Evolutionary conservation across 2,888 invertebrate species (phyloP).

Genomic region (Rhimphoctona megacephalus): DNA sequence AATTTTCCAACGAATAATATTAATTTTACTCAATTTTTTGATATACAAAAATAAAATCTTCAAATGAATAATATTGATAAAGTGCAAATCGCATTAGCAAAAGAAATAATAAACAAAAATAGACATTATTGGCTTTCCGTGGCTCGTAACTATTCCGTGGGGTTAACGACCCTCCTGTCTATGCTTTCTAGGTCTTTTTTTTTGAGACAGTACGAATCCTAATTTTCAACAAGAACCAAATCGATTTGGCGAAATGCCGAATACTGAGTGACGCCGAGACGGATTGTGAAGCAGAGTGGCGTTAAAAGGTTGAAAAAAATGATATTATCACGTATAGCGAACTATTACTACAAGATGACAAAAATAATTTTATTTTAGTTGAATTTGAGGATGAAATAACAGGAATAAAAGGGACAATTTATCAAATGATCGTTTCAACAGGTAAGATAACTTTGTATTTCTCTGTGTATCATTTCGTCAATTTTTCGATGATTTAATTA

Average conservation of each 20-base stretch:
- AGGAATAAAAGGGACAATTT: neutral
- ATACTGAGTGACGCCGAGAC: constrained; percentile 1
- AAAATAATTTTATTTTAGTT: neutral
- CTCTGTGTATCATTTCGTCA: constrained; percentile 16
- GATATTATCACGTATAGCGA: neutral
- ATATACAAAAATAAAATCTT: no score
- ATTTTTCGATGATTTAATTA: neutral
- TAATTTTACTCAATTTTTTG: no score
- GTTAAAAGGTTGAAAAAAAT: neutral
- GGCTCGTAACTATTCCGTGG: neutral
- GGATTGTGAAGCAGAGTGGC: neutral
- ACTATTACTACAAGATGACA: neutral
- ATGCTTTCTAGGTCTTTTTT: neutral
- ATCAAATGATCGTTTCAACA: neutral
- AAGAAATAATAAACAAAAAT: neutral
- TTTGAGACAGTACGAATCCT: neutral
- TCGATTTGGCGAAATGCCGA: constrained; percentile 20
- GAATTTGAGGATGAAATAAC: neutral
- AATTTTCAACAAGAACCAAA: neutral
- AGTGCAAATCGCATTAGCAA: neutral
- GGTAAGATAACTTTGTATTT: constrained; percentile 22
- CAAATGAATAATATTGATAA: neutral
- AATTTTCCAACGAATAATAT: no score
- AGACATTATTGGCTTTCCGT: neutral
- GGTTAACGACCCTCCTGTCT: neutral